Conservation (phyloP, 2,113 vertebrate species). For the Myiozetetes cayanensis region DNA sequence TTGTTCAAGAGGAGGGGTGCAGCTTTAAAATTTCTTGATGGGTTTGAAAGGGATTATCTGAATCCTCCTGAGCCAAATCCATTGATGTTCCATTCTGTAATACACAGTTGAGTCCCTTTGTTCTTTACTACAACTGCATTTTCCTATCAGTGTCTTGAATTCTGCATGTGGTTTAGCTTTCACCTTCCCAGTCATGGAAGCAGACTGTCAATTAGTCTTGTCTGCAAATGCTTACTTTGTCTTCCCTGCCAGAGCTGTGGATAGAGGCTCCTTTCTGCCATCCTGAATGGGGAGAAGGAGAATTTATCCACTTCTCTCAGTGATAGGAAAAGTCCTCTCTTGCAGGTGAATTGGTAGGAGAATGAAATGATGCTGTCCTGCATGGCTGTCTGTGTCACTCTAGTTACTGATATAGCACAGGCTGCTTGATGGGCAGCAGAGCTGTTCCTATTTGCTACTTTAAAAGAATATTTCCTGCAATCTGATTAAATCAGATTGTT, state of each 20-base stretch:
- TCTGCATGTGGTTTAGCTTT: background rate
- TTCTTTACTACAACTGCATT: background rate
- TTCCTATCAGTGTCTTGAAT: background rate
- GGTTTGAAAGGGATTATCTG: background rate
- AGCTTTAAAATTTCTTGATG: background rate
- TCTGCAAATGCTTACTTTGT: background rate
- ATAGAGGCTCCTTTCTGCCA: background rate
- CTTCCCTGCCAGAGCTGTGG: background rate
- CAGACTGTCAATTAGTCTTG: background rate
- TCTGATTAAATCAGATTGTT: background rate
- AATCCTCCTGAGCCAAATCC: background rate
- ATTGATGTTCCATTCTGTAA: background rate
- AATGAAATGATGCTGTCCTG: background rate
- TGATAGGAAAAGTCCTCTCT: background rate
- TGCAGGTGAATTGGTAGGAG: background rate
- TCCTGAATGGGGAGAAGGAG: background rate
- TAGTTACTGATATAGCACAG: background rate
- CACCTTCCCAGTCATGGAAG: background rate
- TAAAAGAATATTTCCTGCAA: background rate
- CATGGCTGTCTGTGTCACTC: rapidly evolving
- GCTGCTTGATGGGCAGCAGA: background rate
- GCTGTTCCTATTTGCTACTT: background rate
- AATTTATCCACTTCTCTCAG: background rate
- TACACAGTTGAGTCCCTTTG: background rate
- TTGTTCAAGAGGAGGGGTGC: background rate